Conservation (phyloP, 2,888 invertebrate species). For the Nyleta sp. region DNA sequence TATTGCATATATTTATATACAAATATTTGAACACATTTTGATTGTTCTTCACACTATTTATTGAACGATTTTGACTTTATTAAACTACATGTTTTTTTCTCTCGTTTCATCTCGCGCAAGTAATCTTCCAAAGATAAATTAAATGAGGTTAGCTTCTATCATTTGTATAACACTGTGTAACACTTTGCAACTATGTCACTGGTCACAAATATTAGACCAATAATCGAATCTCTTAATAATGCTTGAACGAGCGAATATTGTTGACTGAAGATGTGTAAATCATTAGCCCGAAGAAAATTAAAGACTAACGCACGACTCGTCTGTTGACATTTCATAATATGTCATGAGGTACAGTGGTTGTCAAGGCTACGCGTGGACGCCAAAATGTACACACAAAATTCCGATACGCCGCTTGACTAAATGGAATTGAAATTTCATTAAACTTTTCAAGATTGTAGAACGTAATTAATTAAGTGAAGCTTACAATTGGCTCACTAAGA, state of each 20-base stretch:
- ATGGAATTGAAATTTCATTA: neutral
- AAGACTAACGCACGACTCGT: conserved; percentile 1
- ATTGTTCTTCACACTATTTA: too few species aligned
- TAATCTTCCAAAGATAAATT: conserved; percentile 6
- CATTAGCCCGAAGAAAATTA: too few species aligned
- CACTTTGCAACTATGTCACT: conserved; percentile 17
- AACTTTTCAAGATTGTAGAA: too few species aligned
- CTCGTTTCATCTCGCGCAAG: conserved; percentile 9
- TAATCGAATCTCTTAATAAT: neutral
- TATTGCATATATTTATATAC: too few species aligned
- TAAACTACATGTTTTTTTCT: too few species aligned
- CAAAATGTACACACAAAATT: conserved; percentile 1
- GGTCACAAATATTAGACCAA: conserved; percentile 8
- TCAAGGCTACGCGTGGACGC: conserved; percentile 18
- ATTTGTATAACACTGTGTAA: conserved; percentile 1
- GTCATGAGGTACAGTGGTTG: conserved; percentile 11
- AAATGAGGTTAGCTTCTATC: conserved; percentile 30
- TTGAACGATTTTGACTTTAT: neutral
- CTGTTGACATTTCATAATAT: conserved; percentile 16
- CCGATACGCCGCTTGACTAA: too few species aligned
- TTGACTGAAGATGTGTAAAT: too few species aligned
- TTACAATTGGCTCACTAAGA: too few species aligned
- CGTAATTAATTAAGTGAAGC: too few species aligned
- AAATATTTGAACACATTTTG: too few species aligned
- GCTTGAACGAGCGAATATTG: conserved; percentile 2